These are phyloP conservation scores for Antennarius striatus DNA, from an alignment of 2,113 vertebrate genomes.

Conservation along the genomic window DNA sequence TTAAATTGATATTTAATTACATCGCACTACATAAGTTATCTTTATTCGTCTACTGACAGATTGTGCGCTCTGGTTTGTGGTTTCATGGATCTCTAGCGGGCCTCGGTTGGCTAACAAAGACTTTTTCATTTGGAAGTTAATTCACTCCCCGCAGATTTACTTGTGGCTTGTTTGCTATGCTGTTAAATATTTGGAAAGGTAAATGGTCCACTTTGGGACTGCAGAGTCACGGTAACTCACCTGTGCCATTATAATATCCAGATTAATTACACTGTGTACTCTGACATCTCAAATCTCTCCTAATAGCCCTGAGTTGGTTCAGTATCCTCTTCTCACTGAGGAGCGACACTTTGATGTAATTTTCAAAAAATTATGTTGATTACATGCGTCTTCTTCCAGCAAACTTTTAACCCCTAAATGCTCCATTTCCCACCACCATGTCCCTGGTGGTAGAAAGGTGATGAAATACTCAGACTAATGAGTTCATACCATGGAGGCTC, in stretches of 20 bases:
- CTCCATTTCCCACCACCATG: slow-evolving; percentile 16
- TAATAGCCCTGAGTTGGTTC: slow-evolving; percentile 36
- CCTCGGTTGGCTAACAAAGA: slow-evolving; percentile 33
- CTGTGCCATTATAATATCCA: slow-evolving; percentile 43
- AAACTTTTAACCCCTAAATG: slow-evolving; percentile 1
- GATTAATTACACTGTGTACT: slow-evolving; percentile 53
- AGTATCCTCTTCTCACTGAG: slow-evolving; percentile 38
- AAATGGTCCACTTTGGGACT: slow-evolving; percentile 44
- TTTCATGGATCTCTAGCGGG: slow-evolving; percentile 34
- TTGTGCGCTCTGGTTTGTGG: slow-evolving; percentile 34
- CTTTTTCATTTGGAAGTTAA: slow-evolving; percentile 49
- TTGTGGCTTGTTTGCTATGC: slow-evolving; percentile 33
- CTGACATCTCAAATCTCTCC: slow-evolving; percentile 43
- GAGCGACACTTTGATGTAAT: slow-evolving; percentile 27
- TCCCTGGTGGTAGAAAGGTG: slow-evolving; percentile 21
- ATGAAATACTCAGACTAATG: slow-evolving; percentile 36
- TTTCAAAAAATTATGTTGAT: slow-evolving; percentile 24
- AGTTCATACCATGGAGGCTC: slow-evolving; percentile 36
- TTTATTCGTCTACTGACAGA: slow-evolving; percentile 37
- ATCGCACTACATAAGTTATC: slow-evolving; percentile 37
- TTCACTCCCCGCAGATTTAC: slow-evolving; percentile 38
- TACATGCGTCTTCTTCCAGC: slow-evolving; percentile 28
- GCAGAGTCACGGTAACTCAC: slow-evolving; percentile 47
- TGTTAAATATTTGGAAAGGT: slow-evolving; percentile 43
- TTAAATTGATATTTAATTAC: slow-evolving; percentile 52